Base-by-base conservation (phyloP, 2,888 invertebrate genomes). In the Diarsia dahlii region DNA sequence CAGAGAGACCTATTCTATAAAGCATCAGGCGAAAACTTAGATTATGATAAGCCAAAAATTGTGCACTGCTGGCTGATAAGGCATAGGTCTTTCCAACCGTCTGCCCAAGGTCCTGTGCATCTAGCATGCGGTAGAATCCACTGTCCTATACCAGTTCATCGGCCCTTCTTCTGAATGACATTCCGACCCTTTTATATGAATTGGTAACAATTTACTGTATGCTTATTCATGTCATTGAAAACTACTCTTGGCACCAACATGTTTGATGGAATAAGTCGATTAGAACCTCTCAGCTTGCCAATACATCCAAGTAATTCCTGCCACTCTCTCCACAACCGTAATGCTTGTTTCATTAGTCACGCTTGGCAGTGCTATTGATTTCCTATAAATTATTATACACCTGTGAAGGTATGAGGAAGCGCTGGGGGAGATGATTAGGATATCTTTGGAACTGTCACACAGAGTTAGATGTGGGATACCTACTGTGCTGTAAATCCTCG, bases 251-350 rank as follows among this genome's bases (percentile, higher is more conserved):
- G 67, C 67, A 83, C 9, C 45, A 63, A 28, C 10, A 12, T 12
- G 50, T 12, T 60, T n/a, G 39, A 52, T 70, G 50, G 80, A 81
- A 80, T n/a, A n/a, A 81, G 60, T 65, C 39, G 64, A 68, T 18
- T 64, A 62, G 23, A 46, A 52, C 50, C 46, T 60, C 56, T 2
- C 23, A 46, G 12, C 15, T 12, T 64, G 84, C 70, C 84, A 81
- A 72, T 54, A 72, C 58, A 23, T 70, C 10, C n/a, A 68, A 48
- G 28, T 39, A 18, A 77, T 52, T 0, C 60, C 54, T 65, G 48
- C n/a, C 39, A 58, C 81, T 70, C 23, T 66, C 63, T 69, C 23
- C 58, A 64, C 66, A 48, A 20, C 66, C 23, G 60, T 58, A 50
- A 20, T 54, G 28, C 8, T 48, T 46, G 12, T 34, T 12, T n/a